Base-by-base conservation (phyloP, 2,888 invertebrate species). In the Venusia cambrica region DNA sequence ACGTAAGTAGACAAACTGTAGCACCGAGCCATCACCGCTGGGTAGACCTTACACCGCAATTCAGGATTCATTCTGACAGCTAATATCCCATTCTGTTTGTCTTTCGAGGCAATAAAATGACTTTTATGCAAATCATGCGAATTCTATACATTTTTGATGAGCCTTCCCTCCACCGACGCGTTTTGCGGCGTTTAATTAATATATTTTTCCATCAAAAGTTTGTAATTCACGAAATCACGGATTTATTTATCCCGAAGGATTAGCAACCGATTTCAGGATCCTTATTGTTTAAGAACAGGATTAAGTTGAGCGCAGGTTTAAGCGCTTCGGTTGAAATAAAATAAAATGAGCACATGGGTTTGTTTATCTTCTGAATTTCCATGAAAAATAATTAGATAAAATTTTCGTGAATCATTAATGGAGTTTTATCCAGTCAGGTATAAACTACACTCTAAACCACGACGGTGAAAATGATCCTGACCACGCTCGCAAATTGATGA, bases 111-210 rank as follows among this genome's bases (percentile, higher is more conserved):
- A 87, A 87, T 87, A 87, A 85, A 87, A 87, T 85, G 85, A 84
- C 81, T 85, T 87, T 85, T 87, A 87, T 87, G 85, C 81, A 84
- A 87, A 87, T 87, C 76, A 80, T 84, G 79, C 77, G 85, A 84
- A 85, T 87, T 87, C 85, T 81, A 87, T 87, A 87, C 85, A 87
- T 87, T 85, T 87, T 84, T 85, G 84, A 87, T 87, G 85, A 87
- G 85, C 68, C 62, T 48, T 60, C 41, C 44, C 54, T 64, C 44
- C 65, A 61, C 53, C 62, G 69, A 74, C 77, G 78, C 71, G 74
- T 81, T n/a, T 67, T 68, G 63, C 66, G 51, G 51, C 62, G 69
- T 73, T 84, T 85, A 84, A 85, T 85, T 85, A 83, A 79, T 81
- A 79, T 62, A 75, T 80, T 84, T 77, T 80, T 72, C 79, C 75